Conservation (phyloP, 1,140 invertebrate species). For the Temnothorax curvispinosus region DNA sequence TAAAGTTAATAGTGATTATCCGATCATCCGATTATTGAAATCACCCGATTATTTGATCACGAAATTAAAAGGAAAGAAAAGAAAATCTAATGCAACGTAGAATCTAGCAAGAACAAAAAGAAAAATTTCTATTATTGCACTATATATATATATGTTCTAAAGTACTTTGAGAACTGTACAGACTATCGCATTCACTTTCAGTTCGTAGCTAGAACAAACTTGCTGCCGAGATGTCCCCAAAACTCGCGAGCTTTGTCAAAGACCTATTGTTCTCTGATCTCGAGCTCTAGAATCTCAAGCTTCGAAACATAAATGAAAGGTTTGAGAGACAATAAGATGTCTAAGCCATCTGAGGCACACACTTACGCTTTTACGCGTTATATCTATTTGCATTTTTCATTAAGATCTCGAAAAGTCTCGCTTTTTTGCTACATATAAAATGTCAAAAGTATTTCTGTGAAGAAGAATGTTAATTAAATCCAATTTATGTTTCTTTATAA, state of each 20-base stretch:
- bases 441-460: neutral
- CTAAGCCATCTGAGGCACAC: neutral
- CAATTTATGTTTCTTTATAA: neutral
- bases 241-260: constrained; percentile 46
- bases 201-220: constrained; percentile 22
- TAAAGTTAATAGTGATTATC: neutral
- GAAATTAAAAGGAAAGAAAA: neutral
- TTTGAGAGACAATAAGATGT: constrained; percentile 7
- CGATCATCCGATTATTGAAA: neutral
- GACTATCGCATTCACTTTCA: constrained; percentile 17
- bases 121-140: neutral
- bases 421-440: neutral
- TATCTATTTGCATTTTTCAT: constrained; percentile 29
- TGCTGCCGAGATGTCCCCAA: constrained; percentile 13
- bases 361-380: neutral
- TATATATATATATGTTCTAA: neutral
- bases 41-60: neutral
- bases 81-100: neutral
- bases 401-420: neutral
- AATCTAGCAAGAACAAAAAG: neutral
- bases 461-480: neutral
- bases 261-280: constrained; percentile 43
- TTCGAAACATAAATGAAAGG: constrained; percentile 38
- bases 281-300: constrained; percentile 4
- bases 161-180: neutral